Percentiles rank a stretch among this genome's conserved stretches.
Conservation (phyloP, 2,888 invertebrate genomes). For the Dyspetes luteomarginatus region DNA sequence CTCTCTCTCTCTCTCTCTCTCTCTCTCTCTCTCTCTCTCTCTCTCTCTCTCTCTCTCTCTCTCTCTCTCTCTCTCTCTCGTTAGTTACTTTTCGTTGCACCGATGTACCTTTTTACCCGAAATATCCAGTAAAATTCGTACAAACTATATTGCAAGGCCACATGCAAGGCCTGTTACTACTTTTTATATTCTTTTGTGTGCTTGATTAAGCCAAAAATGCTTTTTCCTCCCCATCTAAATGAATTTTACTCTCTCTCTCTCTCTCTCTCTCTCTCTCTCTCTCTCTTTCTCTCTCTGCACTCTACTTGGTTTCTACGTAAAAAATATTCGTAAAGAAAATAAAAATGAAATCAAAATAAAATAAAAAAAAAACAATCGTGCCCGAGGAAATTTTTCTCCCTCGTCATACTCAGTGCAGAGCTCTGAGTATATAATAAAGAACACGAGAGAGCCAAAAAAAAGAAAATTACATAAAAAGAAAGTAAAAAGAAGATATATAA, state of each 20-base stretch:
- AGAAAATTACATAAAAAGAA: background rate
- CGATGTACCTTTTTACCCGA: slow-evolving; percentile 32
- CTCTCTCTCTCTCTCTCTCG: background rate
- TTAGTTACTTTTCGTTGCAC: slow-evolving; percentile 19
- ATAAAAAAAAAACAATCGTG: background rate
- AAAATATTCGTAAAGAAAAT: slow-evolving; percentile 33
- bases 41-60: slow-evolving; percentile 21
- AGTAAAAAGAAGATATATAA: slow-evolving; percentile 37
- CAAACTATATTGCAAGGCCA: slow-evolving; percentile 40
- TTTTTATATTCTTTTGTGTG: slow-evolving; percentile 53
- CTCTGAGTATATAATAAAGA: slow-evolving; percentile 37
- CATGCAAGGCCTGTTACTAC: slow-evolving; percentile 7
- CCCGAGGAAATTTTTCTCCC: slow-evolving; percentile 29
- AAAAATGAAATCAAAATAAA: slow-evolving; percentile 7
- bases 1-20: slow-evolving; percentile 12
- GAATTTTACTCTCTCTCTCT: background rate
- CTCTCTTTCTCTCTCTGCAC: background rate
- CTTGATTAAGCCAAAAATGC: slow-evolving; percentile 73
- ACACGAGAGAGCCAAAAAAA: slow-evolving; percentile 6
- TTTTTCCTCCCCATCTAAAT: slow-evolving; percentile 4
- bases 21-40: background rate
- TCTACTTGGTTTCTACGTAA: slow-evolving; percentile 5
- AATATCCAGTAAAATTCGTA: slow-evolving; percentile 47
- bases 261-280: background rate
- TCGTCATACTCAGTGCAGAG: slow-evolving; percentile 16